Percentiles rank a stretch among this genome's conserved stretches.
Conservation (phyloP, 2,113 vertebrate species). For the Indri indri region DNA sequence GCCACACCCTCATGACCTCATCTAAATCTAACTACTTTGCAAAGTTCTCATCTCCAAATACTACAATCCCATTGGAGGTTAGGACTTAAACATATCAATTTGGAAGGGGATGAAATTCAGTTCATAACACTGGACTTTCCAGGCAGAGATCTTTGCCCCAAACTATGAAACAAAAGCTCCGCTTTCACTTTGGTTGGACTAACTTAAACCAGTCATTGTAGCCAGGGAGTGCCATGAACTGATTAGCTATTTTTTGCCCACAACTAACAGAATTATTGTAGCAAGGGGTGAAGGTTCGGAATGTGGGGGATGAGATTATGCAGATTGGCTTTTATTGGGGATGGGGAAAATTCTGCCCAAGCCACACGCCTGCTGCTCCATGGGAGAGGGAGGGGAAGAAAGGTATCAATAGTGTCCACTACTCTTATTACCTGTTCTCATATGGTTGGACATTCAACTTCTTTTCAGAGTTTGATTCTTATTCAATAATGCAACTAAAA, state of each 20-base stretch:
- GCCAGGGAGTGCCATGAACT: neutral
- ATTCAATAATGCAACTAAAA: slow-evolving; percentile 26
- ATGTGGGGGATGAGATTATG: no score
- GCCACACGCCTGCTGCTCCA: neutral
- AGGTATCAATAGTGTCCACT: neutral
- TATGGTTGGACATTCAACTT: neutral
- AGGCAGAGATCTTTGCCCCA: neutral
- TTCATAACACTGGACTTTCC: neutral
- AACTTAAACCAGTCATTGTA: neutral
- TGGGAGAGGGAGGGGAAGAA: neutral
- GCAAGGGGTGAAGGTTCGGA: neutral
- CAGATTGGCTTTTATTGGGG: neutral
- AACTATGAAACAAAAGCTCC: neutral
- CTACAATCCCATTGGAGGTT: neutral
- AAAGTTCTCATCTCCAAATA: neutral
- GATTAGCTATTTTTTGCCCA: neutral
- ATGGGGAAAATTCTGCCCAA: neutral
- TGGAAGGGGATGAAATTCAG: neutral
- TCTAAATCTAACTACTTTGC: neutral
- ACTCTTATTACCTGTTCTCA: neutral
- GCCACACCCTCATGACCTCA: neutral
- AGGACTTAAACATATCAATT: neutral
- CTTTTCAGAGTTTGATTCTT: slow-evolving; percentile 40
- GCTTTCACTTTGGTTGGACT: neutral
- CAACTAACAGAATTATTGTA: neutral